Evolutionary conservation across 2,888 invertebrate genomes (phyloP).

Genomic region (Metalampra italica): DNA sequence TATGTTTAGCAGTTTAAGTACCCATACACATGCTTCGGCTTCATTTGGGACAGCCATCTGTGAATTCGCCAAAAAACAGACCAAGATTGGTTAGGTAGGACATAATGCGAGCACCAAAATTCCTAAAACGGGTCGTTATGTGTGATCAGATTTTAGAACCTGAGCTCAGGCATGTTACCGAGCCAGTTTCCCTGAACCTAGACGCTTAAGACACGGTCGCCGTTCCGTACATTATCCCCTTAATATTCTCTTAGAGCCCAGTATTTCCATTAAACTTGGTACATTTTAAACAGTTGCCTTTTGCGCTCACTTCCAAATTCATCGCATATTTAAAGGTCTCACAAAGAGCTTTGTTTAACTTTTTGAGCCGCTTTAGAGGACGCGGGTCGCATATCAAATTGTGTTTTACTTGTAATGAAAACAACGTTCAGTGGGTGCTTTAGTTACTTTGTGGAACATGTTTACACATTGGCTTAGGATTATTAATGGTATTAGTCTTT

Average conservation of each 20-base stretch:
- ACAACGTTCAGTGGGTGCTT: conserved; percentile 10
- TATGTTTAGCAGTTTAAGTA: no score
- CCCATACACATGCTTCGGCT: no score
- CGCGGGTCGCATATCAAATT: conserved; percentile 32
- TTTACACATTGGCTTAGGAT: neutral
- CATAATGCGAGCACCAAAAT: no score
- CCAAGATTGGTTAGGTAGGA: no score
- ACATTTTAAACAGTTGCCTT: conserved; percentile 64
- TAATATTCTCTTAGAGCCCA: conserved; percentile 60
- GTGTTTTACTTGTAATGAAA: conserved; percentile 21
- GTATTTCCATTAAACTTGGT: conserved; percentile 68
- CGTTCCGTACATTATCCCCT: conserved; percentile 43
- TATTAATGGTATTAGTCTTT: neutral
- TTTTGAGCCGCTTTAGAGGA: conserved; percentile 46
- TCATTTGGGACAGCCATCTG: no score
- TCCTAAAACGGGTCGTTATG: no score
- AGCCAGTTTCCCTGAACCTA: no score
- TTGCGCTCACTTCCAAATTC: conserved; percentile 61
- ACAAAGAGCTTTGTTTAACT: conserved; percentile 66
- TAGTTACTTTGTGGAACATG: neutral
- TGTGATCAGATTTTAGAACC: no score
- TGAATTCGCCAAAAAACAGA: no score
- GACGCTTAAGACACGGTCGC: conserved; percentile 1
- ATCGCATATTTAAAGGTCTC: conserved; percentile 64
- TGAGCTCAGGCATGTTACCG: no score